A percentile compares a stretch with the other conserved stretches of the same genome.
Conservation (phyloP, 1,140 invertebrate genomes). For the Trachymyrmex cornetzi region DNA sequence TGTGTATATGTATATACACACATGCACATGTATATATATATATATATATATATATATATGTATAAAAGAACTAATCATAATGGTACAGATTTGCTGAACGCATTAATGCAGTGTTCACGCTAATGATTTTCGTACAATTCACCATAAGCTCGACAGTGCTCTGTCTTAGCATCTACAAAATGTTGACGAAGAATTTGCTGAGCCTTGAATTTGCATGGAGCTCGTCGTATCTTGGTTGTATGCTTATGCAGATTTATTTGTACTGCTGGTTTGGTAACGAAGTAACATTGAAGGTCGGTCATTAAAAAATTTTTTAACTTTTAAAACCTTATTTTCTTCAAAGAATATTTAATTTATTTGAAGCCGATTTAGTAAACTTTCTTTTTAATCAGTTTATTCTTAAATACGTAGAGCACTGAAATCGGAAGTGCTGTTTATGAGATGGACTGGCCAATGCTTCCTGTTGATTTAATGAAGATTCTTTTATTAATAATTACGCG, state of each 20-base stretch:
- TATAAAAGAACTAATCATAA: neutral
- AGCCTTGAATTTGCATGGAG: slow-evolving; percentile 78
- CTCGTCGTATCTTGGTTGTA: slow-evolving; percentile 67
- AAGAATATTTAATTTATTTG: no score
- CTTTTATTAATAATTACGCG: slow-evolving; percentile 70
- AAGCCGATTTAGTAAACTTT: neutral
- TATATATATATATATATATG: neutral
- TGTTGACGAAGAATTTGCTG: slow-evolving; percentile 81
- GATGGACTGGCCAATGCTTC: slow-evolving; percentile 76
- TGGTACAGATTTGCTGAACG: slow-evolving; percentile 45
- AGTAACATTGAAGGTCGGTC: slow-evolving; percentile 86
- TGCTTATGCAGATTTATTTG: slow-evolving; percentile 83
- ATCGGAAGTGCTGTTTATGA: slow-evolving; percentile 72
- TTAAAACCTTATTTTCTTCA: neutral
- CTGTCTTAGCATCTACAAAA: slow-evolving; percentile 66
- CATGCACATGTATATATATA: neutral
- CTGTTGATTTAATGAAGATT: slow-evolving; percentile 61
- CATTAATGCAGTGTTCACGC: slow-evolving; percentile 61
- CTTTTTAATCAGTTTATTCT: neutral
- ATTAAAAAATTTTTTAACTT: neutral
- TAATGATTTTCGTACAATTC: slow-evolving; percentile 73
- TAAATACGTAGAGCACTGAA: slow-evolving; percentile 63
- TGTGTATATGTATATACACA: neutral
- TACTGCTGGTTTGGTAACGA: slow-evolving; percentile 88
- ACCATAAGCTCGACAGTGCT: slow-evolving; percentile 67